These are phyloP conservation scores for Bembecia ichneumoniformis DNA, from an alignment of 2,888 invertebrate genomes.

Conservation along the genomic window DNA sequence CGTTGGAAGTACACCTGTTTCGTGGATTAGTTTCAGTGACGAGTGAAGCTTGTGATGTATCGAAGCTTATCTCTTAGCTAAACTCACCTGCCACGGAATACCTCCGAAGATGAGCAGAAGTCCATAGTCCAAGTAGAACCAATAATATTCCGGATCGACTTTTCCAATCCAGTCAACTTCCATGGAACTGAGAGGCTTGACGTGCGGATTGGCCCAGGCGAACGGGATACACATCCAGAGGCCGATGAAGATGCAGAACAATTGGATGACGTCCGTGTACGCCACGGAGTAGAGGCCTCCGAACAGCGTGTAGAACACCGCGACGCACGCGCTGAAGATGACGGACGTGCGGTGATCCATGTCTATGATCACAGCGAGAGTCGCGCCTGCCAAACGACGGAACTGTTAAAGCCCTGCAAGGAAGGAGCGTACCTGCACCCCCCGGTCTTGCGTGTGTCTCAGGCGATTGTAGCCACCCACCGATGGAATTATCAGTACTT, in stretches of 20 bases:
- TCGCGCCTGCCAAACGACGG: slow-evolving; percentile 78
- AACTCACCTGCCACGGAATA: slow-evolving; percentile 92
- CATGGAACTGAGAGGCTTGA: slow-evolving; percentile 84
- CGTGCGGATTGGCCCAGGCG: slow-evolving; percentile 90
- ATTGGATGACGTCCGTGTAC: slow-evolving; percentile 98
- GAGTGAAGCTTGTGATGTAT: neutral
- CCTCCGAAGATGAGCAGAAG: slow-evolving; percentile 93
- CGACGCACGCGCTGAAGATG: slow-evolving; percentile 95
- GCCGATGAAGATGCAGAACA: slow-evolving; percentile 98
- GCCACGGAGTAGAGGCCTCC: slow-evolving; percentile 98
- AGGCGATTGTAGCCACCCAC: too few species aligned
- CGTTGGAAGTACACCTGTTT: slow-evolving; percentile 95
- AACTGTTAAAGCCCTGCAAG: too few species aligned
- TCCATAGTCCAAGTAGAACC: slow-evolving; percentile 90
- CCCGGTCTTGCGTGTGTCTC: too few species aligned
- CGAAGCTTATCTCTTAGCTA: neutral
- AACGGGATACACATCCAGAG: slow-evolving; percentile 99
- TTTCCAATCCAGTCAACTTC: slow-evolving; percentile 92
- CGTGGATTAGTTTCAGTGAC: neutral
- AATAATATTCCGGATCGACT: slow-evolving; percentile 79
- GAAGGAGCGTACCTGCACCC: too few species aligned
- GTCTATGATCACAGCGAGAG: slow-evolving; percentile 96
- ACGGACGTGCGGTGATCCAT: slow-evolving; percentile 94
- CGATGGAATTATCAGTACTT: too few species aligned
- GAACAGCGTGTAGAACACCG: slow-evolving; percentile 97